Conservation (phyloP, 2,797 vertebrate genomes). For the Helostoma temminkii region DNA sequence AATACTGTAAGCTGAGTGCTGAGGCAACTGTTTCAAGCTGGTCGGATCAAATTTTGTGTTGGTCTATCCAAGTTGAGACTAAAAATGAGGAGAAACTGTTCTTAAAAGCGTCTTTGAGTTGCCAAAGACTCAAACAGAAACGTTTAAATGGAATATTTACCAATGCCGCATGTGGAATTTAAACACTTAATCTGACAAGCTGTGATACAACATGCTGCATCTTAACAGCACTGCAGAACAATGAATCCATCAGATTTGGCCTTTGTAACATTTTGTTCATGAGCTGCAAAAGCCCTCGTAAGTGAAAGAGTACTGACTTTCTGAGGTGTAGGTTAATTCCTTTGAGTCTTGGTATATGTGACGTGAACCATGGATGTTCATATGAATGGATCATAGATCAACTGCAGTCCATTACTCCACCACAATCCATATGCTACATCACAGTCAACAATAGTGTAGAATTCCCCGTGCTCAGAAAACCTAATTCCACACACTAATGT, state of each 20-base stretch:
- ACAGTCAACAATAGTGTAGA: too few relatives aligned
- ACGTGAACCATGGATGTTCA: too few relatives aligned
- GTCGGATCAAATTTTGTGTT: background rate
- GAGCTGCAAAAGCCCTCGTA: background rate
- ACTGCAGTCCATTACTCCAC: too few relatives aligned
- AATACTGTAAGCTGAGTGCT: slow-evolving; percentile 37
- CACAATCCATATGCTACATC: too few relatives aligned
- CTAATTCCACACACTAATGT: too few relatives aligned
- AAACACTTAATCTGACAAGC: slow-evolving; percentile 25
- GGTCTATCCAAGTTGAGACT: slow-evolving; percentile 18
- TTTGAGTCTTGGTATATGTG: background rate
- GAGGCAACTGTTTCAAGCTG: slow-evolving; percentile 8
- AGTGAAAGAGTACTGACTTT: background rate
- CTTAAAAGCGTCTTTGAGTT: slow-evolving; percentile 2
- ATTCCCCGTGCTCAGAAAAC: too few relatives aligned
- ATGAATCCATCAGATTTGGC: background rate
- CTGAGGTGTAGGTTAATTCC: background rate
- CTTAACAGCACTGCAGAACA: slow-evolving; percentile 11
- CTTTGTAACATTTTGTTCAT: background rate
- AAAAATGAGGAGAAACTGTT: slow-evolving; percentile 11
- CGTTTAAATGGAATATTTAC: slow-evolving; percentile 8
- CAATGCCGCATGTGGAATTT: background rate
- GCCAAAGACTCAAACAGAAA: background rate
- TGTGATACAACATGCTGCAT: background rate
- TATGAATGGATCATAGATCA: too few relatives aligned